Base-by-base conservation (phyloP, 2,113 vertebrate genomes). In the Pachyramphus minor region DNA sequence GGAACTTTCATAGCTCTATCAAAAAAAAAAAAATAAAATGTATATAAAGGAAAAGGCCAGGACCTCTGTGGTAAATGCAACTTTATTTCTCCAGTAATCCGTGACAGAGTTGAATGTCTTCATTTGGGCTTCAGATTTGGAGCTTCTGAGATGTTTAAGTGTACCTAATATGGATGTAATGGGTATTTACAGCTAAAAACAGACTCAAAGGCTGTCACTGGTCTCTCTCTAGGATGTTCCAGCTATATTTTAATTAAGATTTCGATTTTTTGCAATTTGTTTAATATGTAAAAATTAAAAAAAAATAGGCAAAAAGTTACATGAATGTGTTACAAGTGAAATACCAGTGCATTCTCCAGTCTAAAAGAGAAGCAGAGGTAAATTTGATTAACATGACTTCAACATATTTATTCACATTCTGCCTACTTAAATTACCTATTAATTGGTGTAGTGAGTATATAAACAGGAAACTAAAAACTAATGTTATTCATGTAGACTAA, bases 371-470 rank as follows among this genome's bases (percentile, higher is more conserved):
- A 84, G 28, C 52, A 64, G 37, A 92, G 67, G 81, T 95, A 67
- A 91, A 42, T 91, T 76, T 98, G 96, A 98, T 97, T 98, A 98
- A 98, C 96, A 96, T 33, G 41, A 53, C 8, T 59, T 11, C 97
- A 52, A 52, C 25, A 93, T 97, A 95, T 98, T 98, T 97, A 79
- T 73, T 78, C 67, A 60, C 45, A 60, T 52, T 64, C 81, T 76
- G 53, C 52, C 37, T 73, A 49, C 39, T 58, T 31, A 59, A 35
- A 75, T 45, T 42, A 62, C 8, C 37, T 71, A 55, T 67, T 67
- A 76, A 81, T 55, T 62, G 53, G 73, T 79, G 59, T 59, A 24
- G 27, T 52, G 20, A 45, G 4, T 25, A 53, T 4, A 75, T 35
- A 28, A 81, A 52, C 42, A 87, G 33, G 67, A 82, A 93, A 58